Base-by-base conservation (phyloP, 1,140 invertebrate genomes). In the Helicoverpa zea region DNA sequence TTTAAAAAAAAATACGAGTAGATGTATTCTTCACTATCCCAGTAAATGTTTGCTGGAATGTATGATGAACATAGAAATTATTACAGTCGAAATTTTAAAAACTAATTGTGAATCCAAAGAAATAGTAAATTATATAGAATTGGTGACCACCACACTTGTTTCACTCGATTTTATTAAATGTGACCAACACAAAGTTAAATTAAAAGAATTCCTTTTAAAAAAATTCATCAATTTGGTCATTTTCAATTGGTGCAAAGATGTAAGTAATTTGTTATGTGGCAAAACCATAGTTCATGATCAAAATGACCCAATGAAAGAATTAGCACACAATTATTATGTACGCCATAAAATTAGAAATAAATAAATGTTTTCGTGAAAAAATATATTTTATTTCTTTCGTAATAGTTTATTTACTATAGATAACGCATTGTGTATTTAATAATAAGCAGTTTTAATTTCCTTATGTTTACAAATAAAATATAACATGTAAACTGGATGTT, bases 41-140 rank as follows among this genome's bases (percentile, higher is more conserved):
- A 56, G n/a, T 56, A 56, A 56, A 56, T 56, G 10, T 56, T 56
- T 56, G n/a, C 54, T 56, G 54, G 54, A 56, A 56, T 56, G 54
- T 56, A 10, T 54, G 3, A 54, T 54, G 13, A 56, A 13, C 14
- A 52, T 52, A 52, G 51, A 52, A 52, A 52, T 52, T 52, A 52
- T 52, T 52, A 52, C 51, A 52, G 14, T 52, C 3, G 3, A 52
- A 10, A 52, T 52, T 52, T 52, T 52, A 14, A 52, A 52, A 52
- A 52, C 51, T 3, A 52, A 52, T 13, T 52, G 51, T 52, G 51
- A 52, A 52, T 52, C 51, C 13, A 52, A 52, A 13, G 1, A 23
- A 23, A 1, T 23, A 23, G 23, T 23, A 14, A 52, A 13, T 14
- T 52, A 52, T 52, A 52, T 52, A 54, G 51, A n/a, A 54, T n/a